Evolutionary conservation across 2,797 vertebrate species (phyloP).

Genomic region (Pseudomugil tenellus): DNA sequence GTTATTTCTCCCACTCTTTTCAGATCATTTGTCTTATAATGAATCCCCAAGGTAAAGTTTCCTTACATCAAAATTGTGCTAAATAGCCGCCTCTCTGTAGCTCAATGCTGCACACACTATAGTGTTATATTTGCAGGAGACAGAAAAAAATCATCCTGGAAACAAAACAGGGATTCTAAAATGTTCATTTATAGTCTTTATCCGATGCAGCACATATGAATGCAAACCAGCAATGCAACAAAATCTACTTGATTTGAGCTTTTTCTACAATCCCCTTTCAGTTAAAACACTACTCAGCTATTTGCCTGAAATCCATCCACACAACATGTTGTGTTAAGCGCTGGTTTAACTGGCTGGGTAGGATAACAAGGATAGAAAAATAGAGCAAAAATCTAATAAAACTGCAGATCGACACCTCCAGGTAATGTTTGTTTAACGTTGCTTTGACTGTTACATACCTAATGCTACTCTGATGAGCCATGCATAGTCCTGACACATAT

Average conservation of each 20-base stretch:
- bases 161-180: background rate
- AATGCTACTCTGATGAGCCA: slow-evolving; percentile 35
- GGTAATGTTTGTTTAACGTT: slow-evolving; percentile 4
- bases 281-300: slow-evolving; percentile 1
- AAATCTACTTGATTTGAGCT: background rate
- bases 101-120: background rate
- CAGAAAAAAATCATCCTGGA: background rate
- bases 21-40: background rate
- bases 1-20: too few species aligned
- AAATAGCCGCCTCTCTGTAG: background rate
- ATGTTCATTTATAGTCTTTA: background rate
- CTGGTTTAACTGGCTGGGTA: slow-evolving; percentile 51
- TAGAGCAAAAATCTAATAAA: slow-evolving; percentile 33
- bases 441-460: slow-evolving; percentile 36
- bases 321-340: slow-evolving; percentile 9
- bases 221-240: background rate
- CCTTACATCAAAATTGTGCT: background rate
- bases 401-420: slow-evolving; percentile 13
- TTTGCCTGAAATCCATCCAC: slow-evolving; percentile 19
- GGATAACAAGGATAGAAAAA: slow-evolving; percentile 43
- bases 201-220: background rate
- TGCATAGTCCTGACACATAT: slow-evolving; percentile 30
- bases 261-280: background rate
- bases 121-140: background rate
- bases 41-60: background rate